Evolutionary conservation across 2,113 vertebrate genomes (phyloP).

Genomic region (Amblyornis subalaris): DNA sequence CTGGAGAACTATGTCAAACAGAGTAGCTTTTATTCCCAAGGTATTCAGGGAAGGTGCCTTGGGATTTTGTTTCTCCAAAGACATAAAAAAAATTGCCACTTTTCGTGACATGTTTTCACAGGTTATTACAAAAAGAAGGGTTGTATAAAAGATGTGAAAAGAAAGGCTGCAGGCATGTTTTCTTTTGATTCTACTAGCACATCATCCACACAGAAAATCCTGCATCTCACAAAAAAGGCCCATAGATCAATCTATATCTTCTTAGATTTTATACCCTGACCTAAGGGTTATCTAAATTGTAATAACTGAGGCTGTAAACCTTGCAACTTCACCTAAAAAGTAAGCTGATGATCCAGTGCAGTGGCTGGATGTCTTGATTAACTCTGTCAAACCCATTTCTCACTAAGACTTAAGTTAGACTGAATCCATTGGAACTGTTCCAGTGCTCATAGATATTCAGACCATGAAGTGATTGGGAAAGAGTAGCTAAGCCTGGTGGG

Average conservation of each 20-base stretch:
- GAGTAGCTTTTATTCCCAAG: not conserved
- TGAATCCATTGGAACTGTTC: not conserved
- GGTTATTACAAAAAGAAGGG: not conserved
- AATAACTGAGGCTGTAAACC: not conserved
- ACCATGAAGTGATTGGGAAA: not conserved
- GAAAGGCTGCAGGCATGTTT: not conserved
- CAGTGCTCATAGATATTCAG: not conserved
- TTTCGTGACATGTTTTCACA: not conserved
- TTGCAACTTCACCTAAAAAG: not conserved
- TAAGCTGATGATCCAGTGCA: not conserved
- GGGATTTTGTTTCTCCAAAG: not conserved
- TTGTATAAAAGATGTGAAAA: not conserved
- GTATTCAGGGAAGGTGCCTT: not conserved
- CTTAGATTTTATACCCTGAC: not conserved
- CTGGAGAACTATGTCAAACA: not conserved
- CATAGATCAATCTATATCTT: not conserved
- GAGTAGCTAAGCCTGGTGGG: not conserved
- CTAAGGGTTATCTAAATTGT: not conserved
- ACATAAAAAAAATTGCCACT: not conserved
- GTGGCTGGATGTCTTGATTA: not conserved
- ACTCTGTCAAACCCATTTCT: not conserved
- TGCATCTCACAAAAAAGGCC: not conserved
- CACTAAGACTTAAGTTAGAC: not conserved
- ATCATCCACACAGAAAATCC: not conserved
- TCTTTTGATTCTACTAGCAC: not conserved